Evolutionary conservation across 1,140 invertebrate species (phyloP).

Genomic region (Adoxophyes honmai): DNA sequence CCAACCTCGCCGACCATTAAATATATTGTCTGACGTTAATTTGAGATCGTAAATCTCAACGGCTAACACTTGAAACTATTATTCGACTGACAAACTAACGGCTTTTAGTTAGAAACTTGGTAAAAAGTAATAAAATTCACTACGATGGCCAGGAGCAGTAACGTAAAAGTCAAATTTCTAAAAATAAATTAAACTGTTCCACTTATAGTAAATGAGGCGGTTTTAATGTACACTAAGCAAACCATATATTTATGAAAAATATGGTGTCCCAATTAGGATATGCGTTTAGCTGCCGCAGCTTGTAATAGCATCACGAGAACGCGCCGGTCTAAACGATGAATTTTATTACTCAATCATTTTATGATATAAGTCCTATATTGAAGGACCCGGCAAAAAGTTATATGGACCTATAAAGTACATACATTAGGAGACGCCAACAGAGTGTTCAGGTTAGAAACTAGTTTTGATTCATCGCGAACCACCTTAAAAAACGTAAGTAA

Average conservation of each 20-base stretch:
- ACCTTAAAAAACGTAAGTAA: background rate
- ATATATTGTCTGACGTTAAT: constrained; percentile 3
- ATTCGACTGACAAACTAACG: background rate
- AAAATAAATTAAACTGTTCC: too few relatives aligned
- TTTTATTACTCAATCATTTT: constrained; percentile 6
- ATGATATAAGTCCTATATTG: constrained; percentile 7
- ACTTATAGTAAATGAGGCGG: too few relatives aligned
- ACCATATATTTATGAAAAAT: too few relatives aligned
- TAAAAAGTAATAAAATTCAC: background rate
- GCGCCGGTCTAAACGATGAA: background rate
- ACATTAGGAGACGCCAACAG: background rate
- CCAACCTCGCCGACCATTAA: background rate
- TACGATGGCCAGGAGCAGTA: too few relatives aligned
- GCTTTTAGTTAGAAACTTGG: background rate
- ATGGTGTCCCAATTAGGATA: too few relatives aligned
- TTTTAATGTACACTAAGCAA: too few relatives aligned
- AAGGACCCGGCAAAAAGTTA: constrained; percentile 2
- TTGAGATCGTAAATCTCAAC: background rate
- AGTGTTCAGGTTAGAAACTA: constrained; percentile 8
- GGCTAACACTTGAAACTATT: background rate
- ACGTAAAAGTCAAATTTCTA: too few relatives aligned
- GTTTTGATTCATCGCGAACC: constrained; percentile 2
- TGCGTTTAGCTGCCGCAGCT: background rate
- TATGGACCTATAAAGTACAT: constrained; percentile 10
- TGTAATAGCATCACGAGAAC: constrained; percentile 1